phyloP scores from a whole-genome alignment of 2,797 vertebrate species.

The Vultur gryphus region DNA sequence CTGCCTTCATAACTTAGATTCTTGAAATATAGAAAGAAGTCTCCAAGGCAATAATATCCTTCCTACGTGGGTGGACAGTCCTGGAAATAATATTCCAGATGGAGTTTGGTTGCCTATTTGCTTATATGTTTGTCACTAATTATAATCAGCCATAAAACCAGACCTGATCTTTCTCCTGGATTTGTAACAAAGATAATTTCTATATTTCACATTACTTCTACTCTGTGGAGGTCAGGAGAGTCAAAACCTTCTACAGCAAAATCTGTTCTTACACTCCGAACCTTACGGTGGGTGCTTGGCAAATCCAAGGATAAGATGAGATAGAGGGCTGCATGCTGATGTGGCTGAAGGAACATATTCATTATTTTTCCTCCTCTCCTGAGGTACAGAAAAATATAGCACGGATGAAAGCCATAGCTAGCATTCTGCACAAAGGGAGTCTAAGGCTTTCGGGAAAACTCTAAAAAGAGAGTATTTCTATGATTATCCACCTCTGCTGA shows the following conservation, averaged over 20 bases:
- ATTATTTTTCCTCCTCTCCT: neutral
- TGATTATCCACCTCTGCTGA: neutral
- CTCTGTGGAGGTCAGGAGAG: neutral
- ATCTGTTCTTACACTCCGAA: neutral
- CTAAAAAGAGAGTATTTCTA: neutral
- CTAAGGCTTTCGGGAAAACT: neutral
- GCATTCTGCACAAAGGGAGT: neutral
- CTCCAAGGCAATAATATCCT: conserved; percentile 30
- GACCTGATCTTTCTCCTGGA: conserved; percentile 3
- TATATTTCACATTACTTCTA: neutral
- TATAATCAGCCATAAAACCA: neutral
- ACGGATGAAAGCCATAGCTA: neutral
- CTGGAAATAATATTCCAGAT: conserved; percentile 45
- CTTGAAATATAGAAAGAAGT: neutral
- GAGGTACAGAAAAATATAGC: neutral
- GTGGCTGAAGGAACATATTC: neutral
- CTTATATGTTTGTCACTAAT: conserved; percentile 22
- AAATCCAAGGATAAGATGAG: neutral
- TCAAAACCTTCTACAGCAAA: neutral
- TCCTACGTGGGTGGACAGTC: neutral
- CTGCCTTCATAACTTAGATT: neutral
- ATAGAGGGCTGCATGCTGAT: neutral
- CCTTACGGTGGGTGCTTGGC: neutral
- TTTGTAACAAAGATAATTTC: neutral
- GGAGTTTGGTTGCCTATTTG: neutral